Evolutionary conservation across 2,888 invertebrate genomes (phyloP).

Genomic region (Cephus sareptanus): DNA sequence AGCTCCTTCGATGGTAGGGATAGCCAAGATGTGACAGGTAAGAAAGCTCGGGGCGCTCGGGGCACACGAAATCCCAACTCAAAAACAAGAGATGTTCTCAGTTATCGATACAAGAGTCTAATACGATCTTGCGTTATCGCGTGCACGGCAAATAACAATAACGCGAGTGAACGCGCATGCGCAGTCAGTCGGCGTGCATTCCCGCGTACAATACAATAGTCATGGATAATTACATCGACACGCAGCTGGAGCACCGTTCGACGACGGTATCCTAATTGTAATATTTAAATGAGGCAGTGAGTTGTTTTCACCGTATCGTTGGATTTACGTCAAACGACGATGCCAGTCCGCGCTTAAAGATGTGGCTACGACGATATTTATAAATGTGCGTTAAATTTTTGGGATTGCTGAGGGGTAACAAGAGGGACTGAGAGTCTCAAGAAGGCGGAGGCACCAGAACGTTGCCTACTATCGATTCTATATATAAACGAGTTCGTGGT

Average conservation of each 20-base stretch:
- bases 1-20: neutral
- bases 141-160: neutral
- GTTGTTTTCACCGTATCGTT: neutral
- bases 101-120: neutral
- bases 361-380: constrained; percentile 15
- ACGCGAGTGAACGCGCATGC: neutral
- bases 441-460: constrained; percentile 4
- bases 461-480: constrained; percentile 18
- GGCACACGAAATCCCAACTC: neutral
- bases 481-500: constrained; percentile 15
- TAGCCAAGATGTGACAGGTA: neutral
- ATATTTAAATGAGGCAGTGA: neutral
- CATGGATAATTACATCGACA: neutral
- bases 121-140: neutral
- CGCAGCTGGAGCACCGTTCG: neutral
- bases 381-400: constrained; percentile 12
- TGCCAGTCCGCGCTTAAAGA: neutral
- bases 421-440: neutral
- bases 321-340: constrained; percentile 3
- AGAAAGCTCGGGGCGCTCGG: neutral
- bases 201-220: neutral
- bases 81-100: neutral
- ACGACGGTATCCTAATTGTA: neutral
- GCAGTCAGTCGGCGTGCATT: neutral
- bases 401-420: constrained; percentile 1